These are phyloP conservation scores for Portevinia maculata DNA, from an alignment of 2,888 invertebrate species.

Conservation along the genomic window DNA sequence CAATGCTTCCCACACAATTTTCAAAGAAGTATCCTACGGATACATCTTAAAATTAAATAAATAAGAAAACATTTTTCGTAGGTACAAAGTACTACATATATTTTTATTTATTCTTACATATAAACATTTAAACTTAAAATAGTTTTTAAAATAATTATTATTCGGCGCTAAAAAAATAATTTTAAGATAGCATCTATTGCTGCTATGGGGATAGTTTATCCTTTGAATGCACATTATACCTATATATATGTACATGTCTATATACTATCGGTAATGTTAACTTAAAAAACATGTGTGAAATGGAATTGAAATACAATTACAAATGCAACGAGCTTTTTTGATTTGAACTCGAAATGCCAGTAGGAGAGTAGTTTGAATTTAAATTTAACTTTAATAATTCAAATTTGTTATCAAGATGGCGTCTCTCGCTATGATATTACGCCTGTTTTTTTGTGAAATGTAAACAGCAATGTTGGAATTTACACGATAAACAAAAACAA, in stretches of 20 bases:
- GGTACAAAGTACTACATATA: neutral
- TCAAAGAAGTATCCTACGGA: slow-evolving; percentile 21
- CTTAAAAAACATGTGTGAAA: slow-evolving; percentile 20
- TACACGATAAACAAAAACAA: no score
- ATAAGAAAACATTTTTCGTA: neutral
- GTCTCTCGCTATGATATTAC: no score
- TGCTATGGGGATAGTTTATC: neutral
- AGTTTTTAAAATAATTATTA: no score
- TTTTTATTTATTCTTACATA: no score
- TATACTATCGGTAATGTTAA: neutral
- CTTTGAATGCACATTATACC: slow-evolving; percentile 3
- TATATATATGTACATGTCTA: neutral
- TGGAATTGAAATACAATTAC: neutral
- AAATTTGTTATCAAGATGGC: no score
- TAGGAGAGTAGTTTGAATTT: no score
- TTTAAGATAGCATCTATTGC: neutral
- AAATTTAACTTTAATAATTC: no score
- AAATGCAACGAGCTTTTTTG: neutral
- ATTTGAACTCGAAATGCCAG: no score
- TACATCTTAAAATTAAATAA: slow-evolving; percentile 6
- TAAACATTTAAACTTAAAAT: no score
- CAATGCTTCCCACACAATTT: slow-evolving; percentile 60
- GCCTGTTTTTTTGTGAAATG: no score
- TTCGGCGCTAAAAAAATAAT: neutral
- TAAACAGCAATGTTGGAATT: no score